phyloP scores from a whole-genome alignment of 2,888 invertebrate species.

The Abscondita cerata region DNA sequence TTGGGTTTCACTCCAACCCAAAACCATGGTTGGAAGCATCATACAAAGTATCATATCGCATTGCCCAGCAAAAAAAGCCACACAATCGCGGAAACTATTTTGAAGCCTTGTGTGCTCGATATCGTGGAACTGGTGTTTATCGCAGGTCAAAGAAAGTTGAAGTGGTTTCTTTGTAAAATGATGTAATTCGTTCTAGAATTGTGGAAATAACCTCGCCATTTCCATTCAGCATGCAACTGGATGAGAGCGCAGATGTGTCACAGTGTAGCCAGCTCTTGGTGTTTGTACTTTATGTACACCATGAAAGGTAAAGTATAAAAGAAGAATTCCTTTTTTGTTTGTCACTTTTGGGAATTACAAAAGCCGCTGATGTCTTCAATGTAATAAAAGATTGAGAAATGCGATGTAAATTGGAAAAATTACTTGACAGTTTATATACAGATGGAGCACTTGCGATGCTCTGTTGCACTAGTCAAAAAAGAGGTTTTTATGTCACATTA shows the following conservation, averaged over 20 bases:
- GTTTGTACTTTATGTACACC: not conserved
- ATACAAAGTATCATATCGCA: too few species aligned
- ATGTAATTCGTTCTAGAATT: too few species aligned
- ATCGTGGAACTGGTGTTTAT: too few species aligned
- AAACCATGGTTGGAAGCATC: too few species aligned
- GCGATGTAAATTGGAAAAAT: conserved; percentile 17
- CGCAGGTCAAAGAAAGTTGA: too few species aligned
- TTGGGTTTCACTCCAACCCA: not conserved
- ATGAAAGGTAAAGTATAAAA: not conserved
- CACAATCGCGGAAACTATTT: too few species aligned
- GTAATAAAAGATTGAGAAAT: conserved; percentile 7
- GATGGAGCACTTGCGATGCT: conserved; percentile 41
- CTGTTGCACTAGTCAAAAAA: conserved; percentile 33
- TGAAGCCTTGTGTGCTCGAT: too few species aligned
- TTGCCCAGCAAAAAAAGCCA: too few species aligned
- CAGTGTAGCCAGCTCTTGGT: not conserved
- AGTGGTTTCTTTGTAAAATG: too few species aligned
- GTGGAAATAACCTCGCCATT: too few species aligned
- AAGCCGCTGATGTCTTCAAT: conserved; percentile 2
- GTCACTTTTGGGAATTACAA: not conserved
- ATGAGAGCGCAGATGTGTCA: not conserved
- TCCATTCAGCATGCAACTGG: not conserved
- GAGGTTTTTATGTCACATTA: conserved; percentile 36
- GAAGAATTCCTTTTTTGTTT: not conserved
- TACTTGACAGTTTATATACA: conserved; percentile 26